Evolutionary conservation across 2,888 invertebrate species (phyloP).

Genomic region (Diarsia dahlii): DNA sequence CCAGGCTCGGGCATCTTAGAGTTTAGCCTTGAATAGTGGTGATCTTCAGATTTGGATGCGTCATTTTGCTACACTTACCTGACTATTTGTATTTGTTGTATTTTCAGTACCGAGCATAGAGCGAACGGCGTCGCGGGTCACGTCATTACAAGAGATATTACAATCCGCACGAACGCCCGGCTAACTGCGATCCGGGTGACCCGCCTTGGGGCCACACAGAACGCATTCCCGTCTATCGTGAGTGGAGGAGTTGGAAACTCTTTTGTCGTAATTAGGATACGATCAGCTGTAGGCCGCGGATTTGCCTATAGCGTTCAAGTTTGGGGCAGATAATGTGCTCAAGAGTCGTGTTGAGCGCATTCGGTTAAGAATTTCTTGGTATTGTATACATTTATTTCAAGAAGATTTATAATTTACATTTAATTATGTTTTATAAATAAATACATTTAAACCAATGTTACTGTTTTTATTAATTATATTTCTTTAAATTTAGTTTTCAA

Average conservation of each 20-base stretch:
- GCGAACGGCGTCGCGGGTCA: neutral
- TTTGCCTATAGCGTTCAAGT: slow-evolving; percentile 22
- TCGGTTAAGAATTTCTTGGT: no score
- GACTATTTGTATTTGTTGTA: neutral
- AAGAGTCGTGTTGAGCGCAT: no score
- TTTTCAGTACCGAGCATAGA: neutral
- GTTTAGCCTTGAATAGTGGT: neutral
- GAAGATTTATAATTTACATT: no score
- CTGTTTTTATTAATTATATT: no score
- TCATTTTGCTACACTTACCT: neutral
- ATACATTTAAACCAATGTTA: no score
- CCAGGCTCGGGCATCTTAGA: neutral
- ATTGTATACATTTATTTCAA: no score
- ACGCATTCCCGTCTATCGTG: slow-evolving; percentile 20
- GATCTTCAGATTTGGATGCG: neutral
- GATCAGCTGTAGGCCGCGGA: slow-evolving; percentile 35
- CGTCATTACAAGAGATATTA: neutral
- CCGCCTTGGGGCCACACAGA: slow-evolving; percentile 17
- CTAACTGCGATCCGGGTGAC: slow-evolving; percentile 26
- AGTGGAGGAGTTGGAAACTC: slow-evolving; percentile 20
- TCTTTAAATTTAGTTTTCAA: no score
- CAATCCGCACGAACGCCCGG: neutral
- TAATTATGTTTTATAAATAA: no score
- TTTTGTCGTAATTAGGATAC: slow-evolving; percentile 30
- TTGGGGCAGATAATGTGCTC: slow-evolving; percentile 4